These are phyloP conservation scores for Alligator sinensis DNA, from an alignment of 2,113 vertebrate species.

Conservation along the genomic window DNA sequence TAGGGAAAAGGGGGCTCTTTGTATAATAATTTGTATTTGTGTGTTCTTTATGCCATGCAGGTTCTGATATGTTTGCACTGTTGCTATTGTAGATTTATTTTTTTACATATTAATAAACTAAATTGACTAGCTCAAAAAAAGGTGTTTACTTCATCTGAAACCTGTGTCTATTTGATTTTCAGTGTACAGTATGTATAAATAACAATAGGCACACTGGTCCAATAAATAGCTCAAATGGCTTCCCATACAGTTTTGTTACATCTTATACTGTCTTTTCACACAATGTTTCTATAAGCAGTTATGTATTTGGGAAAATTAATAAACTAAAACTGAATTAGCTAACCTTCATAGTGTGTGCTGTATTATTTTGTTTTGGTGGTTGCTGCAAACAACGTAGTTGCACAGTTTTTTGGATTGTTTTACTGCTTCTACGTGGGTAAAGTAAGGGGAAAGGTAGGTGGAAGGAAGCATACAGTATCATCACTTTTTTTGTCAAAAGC, in stretches of 20 bases:
- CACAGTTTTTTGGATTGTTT: background rate
- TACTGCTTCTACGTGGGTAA: background rate
- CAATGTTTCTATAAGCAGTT: constrained; percentile 46
- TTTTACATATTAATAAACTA: constrained; percentile 75
- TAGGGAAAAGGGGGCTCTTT: background rate
- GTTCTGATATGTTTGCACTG: constrained; percentile 73
- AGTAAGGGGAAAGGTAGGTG: background rate
- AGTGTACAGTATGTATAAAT: constrained; percentile 49
- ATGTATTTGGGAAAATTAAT: constrained; percentile 72
- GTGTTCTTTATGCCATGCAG: constrained; percentile 32
- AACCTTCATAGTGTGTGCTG: constrained; percentile 32
- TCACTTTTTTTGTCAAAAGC: background rate
- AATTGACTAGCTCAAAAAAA: constrained; percentile 48
- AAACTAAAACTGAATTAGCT: constrained; percentile 68
- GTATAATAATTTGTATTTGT: constrained; percentile 21
- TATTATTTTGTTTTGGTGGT: background rate
- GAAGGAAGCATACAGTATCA: fast-evolving
- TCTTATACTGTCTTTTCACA: constrained; percentile 35
- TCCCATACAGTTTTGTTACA: constrained; percentile 27
- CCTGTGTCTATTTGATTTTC: constrained; percentile 16
- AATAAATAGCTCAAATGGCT: background rate
- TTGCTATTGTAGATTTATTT: constrained; percentile 80
- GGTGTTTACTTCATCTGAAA: constrained; percentile 39
- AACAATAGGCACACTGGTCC: background rate
- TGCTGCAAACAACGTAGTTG: background rate